Conservation (phyloP, 1,140 invertebrate genomes). For the Drosophila miranda region DNA sequence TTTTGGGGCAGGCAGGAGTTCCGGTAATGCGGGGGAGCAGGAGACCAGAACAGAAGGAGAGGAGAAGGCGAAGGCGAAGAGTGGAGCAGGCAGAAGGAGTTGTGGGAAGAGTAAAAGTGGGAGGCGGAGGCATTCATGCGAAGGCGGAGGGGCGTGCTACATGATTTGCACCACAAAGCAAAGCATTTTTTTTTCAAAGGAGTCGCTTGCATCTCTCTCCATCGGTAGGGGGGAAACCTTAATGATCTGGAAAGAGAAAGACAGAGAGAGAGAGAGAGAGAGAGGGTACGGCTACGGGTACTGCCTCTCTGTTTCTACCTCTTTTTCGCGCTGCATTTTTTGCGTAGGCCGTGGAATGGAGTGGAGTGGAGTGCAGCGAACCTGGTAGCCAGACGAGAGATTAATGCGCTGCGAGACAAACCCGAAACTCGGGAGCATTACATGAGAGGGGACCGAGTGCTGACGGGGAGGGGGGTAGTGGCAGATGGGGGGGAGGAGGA, state of each 20-base stretch:
- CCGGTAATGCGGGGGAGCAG: too few species aligned
- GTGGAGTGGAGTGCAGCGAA: constrained; percentile 61
- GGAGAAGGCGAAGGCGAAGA: not conserved
- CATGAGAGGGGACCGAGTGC: not conserved
- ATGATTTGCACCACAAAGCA: constrained; percentile 78
- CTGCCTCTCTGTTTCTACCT: constrained; percentile 42
- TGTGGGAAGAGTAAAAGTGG: not conserved
- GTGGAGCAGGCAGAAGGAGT: constrained; percentile 11
- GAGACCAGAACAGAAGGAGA: not conserved
- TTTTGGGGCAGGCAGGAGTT: constrained; percentile 39
- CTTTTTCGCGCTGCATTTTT: constrained; percentile 78
- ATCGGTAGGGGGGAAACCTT: not conserved
- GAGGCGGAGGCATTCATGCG: not conserved
- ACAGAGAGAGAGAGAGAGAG: too few species aligned
- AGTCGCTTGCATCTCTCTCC: constrained; percentile 49
- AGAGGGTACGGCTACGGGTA: too few species aligned
- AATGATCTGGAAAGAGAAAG: too few species aligned
- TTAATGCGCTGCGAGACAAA: constrained; percentile 54
- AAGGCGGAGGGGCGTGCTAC: constrained; percentile 59
- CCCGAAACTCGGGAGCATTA: not conserved
- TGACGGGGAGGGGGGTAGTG: not conserved
- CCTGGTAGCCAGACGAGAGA: constrained; percentile 67
- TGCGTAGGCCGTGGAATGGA: constrained; percentile 53
- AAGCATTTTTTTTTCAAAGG: constrained; percentile 36
- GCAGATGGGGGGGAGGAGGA: not conserved